Conservation (phyloP, 2,888 invertebrate species). For the Drosophila gaucha region DNA sequence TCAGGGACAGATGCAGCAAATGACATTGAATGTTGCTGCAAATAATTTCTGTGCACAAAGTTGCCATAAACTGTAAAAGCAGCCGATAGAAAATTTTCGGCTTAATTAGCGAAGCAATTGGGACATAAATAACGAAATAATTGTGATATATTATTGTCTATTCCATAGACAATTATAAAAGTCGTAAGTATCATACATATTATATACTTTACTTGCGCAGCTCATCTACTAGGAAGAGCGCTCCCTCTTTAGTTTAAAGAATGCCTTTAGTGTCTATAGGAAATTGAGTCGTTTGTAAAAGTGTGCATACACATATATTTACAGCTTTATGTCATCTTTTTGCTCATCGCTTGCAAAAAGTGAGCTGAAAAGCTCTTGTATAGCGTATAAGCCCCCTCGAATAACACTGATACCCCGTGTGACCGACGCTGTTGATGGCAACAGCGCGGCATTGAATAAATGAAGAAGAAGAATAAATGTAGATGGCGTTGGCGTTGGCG, state of each 20-base stretch:
- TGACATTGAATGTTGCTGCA: conserved; percentile 28
- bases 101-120: neutral
- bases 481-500: conserved; percentile 49
- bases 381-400: conserved; percentile 45
- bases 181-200: neutral
- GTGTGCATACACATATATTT: conserved; percentile 13
- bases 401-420: conserved; percentile 72
- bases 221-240: too few relatives aligned
- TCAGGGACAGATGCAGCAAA: conserved; percentile 31
- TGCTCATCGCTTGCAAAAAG: conserved; percentile 19
- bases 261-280: conserved; percentile 3
- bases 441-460: conserved; percentile 71
- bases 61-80: conserved; percentile 5
- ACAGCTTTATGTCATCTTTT: conserved; percentile 15
- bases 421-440: conserved; percentile 59
- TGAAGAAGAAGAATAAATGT: conserved; percentile 58
- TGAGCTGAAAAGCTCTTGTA: conserved; percentile 57
- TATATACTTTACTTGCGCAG: neutral
- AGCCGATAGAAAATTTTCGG: neutral
- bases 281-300: conserved; percentile 17
- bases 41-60: conserved; percentile 6
- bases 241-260: neutral
- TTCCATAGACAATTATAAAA: too few relatives aligned
- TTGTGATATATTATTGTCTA: neutral
- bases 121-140: neutral